Percentiles rank a stretch among this genome's conserved stretches.
Evolutionary conservation across 92 coral and sea anemone genomes (phyloP).

Genomic region (Epizoanthus stellaris): DNA sequence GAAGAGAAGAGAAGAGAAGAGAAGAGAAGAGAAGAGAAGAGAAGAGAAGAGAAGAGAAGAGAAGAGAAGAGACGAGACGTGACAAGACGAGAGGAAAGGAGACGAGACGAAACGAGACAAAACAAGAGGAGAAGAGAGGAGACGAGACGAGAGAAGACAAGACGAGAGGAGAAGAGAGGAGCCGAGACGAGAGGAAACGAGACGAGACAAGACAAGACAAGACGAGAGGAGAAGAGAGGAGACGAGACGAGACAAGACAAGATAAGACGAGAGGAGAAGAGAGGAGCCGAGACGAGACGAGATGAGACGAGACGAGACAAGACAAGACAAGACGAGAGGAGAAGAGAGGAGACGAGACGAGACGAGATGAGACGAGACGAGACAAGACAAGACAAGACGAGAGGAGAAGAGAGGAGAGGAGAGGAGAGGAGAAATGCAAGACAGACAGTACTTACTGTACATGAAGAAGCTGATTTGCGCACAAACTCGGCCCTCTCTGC

Average conservation of each 20-base stretch:
- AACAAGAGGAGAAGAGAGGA: too few species aligned
- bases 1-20: too few species aligned
- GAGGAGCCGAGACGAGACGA: background rate
- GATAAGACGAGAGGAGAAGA: constrained; percentile 4
- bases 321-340: background rate
- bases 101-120: constrained; percentile 6
- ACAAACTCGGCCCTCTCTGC: constrained; percentile 82
- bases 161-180: too few species aligned
- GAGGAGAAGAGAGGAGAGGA: background rate
- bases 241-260: background rate
- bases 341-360: background rate
- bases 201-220: constrained; percentile 8
- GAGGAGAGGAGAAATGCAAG: background rate
- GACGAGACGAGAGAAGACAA: too few species aligned
- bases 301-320: background rate
- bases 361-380: background rate
- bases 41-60: too few species aligned
- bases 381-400: too few species aligned
- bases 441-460: constrained; percentile 64
- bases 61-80: too few species aligned
- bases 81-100: too few species aligned
- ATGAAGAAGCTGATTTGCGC: constrained; percentile 77
- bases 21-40: too few species aligned
- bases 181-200: constrained; percentile 17
- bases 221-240: constrained; percentile 24